Evolutionary conservation across 2,797 vertebrate species (phyloP).

Genomic region (Myiotriccus ornatus): DNA sequence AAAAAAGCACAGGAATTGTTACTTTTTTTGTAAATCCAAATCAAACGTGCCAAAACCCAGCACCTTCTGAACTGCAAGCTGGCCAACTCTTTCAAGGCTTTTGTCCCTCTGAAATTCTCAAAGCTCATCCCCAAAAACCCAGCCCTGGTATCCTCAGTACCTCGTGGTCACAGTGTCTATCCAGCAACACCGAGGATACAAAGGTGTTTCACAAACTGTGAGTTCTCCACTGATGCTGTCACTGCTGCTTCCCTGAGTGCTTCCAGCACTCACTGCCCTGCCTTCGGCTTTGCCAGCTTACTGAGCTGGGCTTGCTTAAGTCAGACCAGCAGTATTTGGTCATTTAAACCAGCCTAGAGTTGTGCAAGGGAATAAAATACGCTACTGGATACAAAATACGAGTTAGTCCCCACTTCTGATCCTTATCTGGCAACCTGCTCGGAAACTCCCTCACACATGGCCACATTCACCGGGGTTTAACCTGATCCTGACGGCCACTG

Average conservation of each 20-base stretch:
- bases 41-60: not conserved
- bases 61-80: not conserved
- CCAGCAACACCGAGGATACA: not conserved
- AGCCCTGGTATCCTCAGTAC: not conserved
- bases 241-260: not conserved
- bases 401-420: not conserved
- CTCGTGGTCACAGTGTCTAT: not conserved
- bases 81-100: not conserved
- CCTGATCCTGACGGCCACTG: fast-evolving
- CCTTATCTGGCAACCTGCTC: not conserved
- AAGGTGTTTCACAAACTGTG: not conserved
- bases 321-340: not conserved
- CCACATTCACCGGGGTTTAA: not conserved
- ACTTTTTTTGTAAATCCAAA: not conserved
- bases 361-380: not conserved
- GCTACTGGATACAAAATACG: not conserved
- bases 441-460: fast-evolving
- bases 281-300: not conserved
- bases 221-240: not conserved
- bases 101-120: not conserved
- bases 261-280: not conserved
- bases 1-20: not conserved
- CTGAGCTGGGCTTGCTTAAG: not conserved
- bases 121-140: not conserved
- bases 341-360: not conserved